These are phyloP conservation scores for Toxostoma redivivum DNA, from an alignment of 2,113 vertebrate species.

Conservation along the genomic window DNA sequence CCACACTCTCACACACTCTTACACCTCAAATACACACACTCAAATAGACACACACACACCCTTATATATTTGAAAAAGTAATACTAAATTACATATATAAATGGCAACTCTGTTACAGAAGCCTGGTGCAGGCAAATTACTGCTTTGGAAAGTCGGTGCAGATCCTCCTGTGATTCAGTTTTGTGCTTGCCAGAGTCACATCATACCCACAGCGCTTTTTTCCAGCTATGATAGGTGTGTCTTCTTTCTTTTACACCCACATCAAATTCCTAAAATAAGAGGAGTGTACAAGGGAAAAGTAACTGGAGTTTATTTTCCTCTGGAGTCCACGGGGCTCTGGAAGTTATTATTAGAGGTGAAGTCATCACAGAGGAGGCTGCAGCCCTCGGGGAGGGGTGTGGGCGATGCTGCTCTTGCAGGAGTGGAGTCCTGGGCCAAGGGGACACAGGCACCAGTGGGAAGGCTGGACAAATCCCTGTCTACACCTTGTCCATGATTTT, in stretches of 20 bases:
- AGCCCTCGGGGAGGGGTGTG: slow-evolving; percentile 1
- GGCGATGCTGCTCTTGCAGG: background rate
- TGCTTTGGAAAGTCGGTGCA: background rate
- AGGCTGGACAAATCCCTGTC: background rate
- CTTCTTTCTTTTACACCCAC: slow-evolving; percentile 40
- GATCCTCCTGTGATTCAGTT: slow-evolving; percentile 26
- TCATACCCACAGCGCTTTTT: slow-evolving; percentile 7
- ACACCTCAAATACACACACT: background rate
- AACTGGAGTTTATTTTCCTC: slow-evolving; percentile 40
- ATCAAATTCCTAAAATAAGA: slow-evolving; percentile 59
- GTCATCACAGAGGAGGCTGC: slow-evolving; percentile 16
- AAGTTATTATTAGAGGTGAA: slow-evolving; percentile 45
- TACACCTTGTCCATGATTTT: background rate
- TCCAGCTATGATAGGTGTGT: slow-evolving; percentile 43
- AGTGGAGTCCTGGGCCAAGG: background rate
- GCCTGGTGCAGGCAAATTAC: slow-evolving; percentile 33
- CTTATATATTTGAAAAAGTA: background rate
- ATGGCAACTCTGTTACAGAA: background rate
- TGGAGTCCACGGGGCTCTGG: background rate
- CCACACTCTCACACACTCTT: background rate
- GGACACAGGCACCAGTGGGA: accelerated
- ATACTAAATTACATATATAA: background rate
- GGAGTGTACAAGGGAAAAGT: slow-evolving; percentile 14
- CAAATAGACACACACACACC: background rate
- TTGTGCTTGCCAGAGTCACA: background rate